Base-by-base conservation (phyloP, 92 coral and sea anemone species). In the Micromussa lordhowensis region DNA sequence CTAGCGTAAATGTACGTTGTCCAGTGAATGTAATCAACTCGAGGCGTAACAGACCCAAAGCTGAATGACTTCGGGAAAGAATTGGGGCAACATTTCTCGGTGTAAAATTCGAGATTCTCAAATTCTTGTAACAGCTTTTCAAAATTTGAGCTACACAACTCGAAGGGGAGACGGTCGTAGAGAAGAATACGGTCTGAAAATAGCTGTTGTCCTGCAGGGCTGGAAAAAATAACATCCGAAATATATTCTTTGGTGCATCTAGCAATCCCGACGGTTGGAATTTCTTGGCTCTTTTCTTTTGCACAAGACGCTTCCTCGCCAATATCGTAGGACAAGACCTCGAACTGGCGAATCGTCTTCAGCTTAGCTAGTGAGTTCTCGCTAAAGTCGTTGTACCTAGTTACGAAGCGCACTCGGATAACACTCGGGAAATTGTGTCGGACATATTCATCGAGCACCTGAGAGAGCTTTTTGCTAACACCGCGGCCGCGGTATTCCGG, bases 151-250 rank as follows among this genome's bases (percentile, higher is more conserved):
- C 87, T 82, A 64, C 84, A 59, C 22, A 90, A 92, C 79, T 93
- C 93, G 81, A 89, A 93, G 3, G 99, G 99, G 57, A 91, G 93
- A 94, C 99, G 93, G 77, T 96, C 97, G 32, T 93, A 89, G 24
- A 96, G 79, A 24, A 95, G 87, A 26, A 91, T 83, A 28, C 87
- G 77, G 88, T 92, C 93, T 79, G 93, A 78, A 69, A 93, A 88
- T 85, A 96, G 88, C 34, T 58, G 3, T 15, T 95, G 85, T 1
- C 90, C 82, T 24, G 86, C 92, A 6, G 85, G 61, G 61, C 75
- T 86, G 18, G 89, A 80, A 30, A 93, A 85, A 19, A 94, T 75
- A 21, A 77, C 75, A 29, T 93, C 89, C 16, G 89, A 68, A 30
- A 84, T 64, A 7, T 90, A 87, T 44, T 74, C 85, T 82, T 90